These are phyloP conservation scores for Caiman crocodilus DNA, from an alignment of 2,797 vertebrate genomes.

Conservation along the genomic window DNA sequence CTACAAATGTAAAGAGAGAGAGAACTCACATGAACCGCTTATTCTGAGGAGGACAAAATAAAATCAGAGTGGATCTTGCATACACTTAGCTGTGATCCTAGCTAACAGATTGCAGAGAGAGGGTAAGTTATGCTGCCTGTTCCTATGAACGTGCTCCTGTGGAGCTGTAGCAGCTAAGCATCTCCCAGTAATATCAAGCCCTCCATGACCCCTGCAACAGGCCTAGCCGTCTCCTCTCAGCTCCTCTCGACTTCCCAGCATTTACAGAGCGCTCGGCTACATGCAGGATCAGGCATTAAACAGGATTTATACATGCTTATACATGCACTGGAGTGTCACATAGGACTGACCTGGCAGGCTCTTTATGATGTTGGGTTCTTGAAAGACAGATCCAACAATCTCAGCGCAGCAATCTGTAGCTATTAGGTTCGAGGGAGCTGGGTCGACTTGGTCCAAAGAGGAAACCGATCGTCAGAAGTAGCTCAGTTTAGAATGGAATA, in stretches of 20 bases:
- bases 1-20: not conserved
- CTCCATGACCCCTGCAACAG: fast-evolving
- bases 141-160: not conserved
- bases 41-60: too few relatives aligned
- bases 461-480: not conserved
- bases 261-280: not conserved
- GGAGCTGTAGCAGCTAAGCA: not conserved
- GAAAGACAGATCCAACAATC: not conserved
- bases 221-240: fast-evolving
- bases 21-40: too few relatives aligned
- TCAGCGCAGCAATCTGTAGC: not conserved
- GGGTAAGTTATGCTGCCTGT: not conserved
- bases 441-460: not conserved
- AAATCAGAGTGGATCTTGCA: not conserved
- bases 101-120: not conserved
- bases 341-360: not conserved
- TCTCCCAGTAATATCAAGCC: not conserved
- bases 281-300: fast-evolving
- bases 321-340: not conserved
- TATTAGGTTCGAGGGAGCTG: not conserved
- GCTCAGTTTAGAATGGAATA: too few relatives aligned
- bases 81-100: not conserved
- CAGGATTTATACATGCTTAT: fast-evolving
- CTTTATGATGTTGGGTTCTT: not conserved
- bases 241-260: not conserved